These are phyloP conservation scores for Celastrina argiolus DNA, from an alignment of 2,888 invertebrate genomes.

Conservation along the genomic window DNA sequence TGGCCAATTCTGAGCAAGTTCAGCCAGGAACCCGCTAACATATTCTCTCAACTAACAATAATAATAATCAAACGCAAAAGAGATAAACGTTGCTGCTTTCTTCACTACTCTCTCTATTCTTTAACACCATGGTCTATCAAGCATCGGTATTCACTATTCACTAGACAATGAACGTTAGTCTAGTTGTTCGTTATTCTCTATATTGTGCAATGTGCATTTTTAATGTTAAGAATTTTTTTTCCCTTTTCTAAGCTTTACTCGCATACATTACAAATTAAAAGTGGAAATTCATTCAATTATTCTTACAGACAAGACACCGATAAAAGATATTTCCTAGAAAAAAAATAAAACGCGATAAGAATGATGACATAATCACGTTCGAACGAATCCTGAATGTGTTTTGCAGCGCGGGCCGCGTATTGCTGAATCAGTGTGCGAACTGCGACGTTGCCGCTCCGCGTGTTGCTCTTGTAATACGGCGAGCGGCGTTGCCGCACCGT, in stretches of 20 bases:
- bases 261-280: background rate
- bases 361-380: background rate
- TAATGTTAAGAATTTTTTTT: background rate
- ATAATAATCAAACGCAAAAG: too few species aligned
- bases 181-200: too few species aligned
- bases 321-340: slow-evolving; percentile 13
- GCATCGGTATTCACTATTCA: too few species aligned
- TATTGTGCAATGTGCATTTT: too few species aligned
- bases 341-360: slow-evolving; percentile 4
- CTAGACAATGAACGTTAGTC: too few species aligned
- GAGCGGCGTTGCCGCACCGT: slow-evolving; percentile 46
- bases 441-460: slow-evolving; percentile 55
- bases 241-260: background rate
- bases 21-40: background rate
- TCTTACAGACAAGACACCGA: background rate
- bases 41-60: too few species aligned
- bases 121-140: too few species aligned
- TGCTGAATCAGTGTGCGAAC: slow-evolving; percentile 68
- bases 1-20: background rate
- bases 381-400: slow-evolving; percentile 42
- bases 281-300: background rate
- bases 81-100: too few species aligned
- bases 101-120: too few species aligned
- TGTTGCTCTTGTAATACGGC: slow-evolving; percentile 19
- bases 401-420: background rate